A percentile compares a stretch with the other conserved stretches of the same genome.
phyloP scores from a whole-genome alignment of 2,797 vertebrate genomes.

The Pseudocheirus occidentalis region DNA sequence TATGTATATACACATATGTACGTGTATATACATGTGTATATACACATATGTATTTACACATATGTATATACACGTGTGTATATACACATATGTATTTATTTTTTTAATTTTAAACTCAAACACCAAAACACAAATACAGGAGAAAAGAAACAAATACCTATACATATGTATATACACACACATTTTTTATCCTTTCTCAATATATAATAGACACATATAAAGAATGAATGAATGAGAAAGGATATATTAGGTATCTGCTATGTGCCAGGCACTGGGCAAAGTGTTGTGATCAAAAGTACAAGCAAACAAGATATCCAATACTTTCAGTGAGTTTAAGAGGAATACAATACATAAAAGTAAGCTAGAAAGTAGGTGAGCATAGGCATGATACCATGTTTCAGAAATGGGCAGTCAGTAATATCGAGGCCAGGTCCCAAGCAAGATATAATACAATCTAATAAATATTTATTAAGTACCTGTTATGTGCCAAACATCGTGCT shows the following conservation, averaged over 20 bases:
- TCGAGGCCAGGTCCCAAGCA: neutral
- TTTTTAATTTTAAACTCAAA: too few species aligned
- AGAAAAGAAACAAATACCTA: too few species aligned
- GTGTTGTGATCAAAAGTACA: neutral
- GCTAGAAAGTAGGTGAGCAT: neutral
- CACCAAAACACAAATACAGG: too few species aligned
- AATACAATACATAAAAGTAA: neutral
- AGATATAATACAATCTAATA: neutral
- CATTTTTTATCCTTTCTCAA: neutral
- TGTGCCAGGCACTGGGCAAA: neutral
- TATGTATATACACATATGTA: too few species aligned
- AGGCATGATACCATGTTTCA: neutral
- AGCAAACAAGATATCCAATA: neutral
- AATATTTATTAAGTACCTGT: neutral
- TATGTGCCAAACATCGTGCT: neutral
- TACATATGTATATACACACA: neutral
- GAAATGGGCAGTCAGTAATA: neutral
- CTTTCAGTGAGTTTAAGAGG: neutral
- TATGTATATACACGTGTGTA: too few species aligned
- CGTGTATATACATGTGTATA: too few species aligned
- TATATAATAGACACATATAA: neutral
- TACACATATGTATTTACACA: too few species aligned
- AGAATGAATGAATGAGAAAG: neutral
- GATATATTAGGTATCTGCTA: neutral
- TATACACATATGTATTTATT: too few species aligned